Base-by-base conservation (phyloP, 2,113 vertebrate genomes). In the Pardalotus punctatus region DNA sequence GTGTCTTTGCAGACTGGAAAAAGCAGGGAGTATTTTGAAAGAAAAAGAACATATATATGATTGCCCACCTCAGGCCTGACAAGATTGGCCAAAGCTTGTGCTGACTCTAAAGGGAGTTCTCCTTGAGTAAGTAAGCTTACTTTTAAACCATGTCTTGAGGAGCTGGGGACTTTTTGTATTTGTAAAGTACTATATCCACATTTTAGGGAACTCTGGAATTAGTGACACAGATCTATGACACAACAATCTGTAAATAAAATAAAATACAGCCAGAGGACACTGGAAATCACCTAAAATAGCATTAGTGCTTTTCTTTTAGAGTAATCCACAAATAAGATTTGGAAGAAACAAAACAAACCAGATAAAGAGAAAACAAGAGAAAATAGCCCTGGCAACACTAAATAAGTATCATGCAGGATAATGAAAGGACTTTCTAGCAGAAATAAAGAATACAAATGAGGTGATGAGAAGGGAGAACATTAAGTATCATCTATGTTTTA, bases 361-460 rank as follows among this genome's bases (percentile, higher is more conserved):
- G 45, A 64, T 22, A 73, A 91, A 87, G 62, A 65, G 47, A 74
- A 87, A 66, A 62, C 27, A 87, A 64, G 33, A 91, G 23, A 81
- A 90, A 80, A 93, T n/a, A 91, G 45, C 56, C 22, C 11, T 73
- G 50, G n/a, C 43, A 81, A 54, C 71, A 57, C 29, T 79, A 88
- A 82, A 54, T 50, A 91, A 93, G 33, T 83, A 78, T 72, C 66
- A 35, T 58, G 58, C 36, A 82, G 84, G 38, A 71, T 88, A 92
- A 94, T 78, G 79, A 88, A 81, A 93, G 43, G 86, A 92, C 47
- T 83, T 78, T n/a, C 64, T 88, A 74, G 31, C 51, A 94, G 80
- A 95, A 93, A 88, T 81, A 81, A 86, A 86, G 58, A 90, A 78
- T 73, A 92, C 23, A 71, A 93, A 94, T 71, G 43, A 88, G 56